Evolutionary conservation across 2,113 vertebrate species (phyloP), one percentile per base, ranked within the genome.

Genomic region (Myiagra hebetior): DNA sequence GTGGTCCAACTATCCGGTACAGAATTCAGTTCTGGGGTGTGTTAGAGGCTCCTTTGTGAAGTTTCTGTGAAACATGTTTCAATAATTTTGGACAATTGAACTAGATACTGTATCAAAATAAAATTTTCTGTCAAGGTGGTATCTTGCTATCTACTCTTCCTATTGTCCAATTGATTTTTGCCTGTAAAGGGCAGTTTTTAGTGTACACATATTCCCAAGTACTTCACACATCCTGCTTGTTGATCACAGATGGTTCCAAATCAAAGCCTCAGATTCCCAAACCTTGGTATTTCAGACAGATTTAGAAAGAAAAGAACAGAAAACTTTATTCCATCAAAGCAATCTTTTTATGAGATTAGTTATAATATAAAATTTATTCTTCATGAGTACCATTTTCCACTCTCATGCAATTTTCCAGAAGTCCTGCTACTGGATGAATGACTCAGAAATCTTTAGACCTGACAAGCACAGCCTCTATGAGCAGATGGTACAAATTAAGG

Each of bases 401-500:
- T 50, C n/a, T 85, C 57, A 50, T 55, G 50, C 39, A 49, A 4
- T 82, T 87, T 94, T 64, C 49, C 67, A 52, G 53, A 85, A 87
- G n/a, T 53, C 31, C 33, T 73, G 33, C 15, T 52, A 41, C 26
- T 41, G 82, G 26, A 16, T 73, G 62, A 83, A 31, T 69, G 83
- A 63, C 44, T 85, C 37, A 55, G 41, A 65, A 67, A 95, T 22
- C 21, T 82, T 63, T 57, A 65, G 60, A 62, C 53, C 42, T 39
- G 41, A 89, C 79, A 80, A 46, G 15, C 26, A 53, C 6, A 22
- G 35, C 41, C 6, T n/a, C 30, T 44, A 13, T 14, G 62, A 72
- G 75, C 89, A 94, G 62, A 76, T 93, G 87, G 65, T 60, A 79
- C 37, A 83, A 89, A 93, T 92, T 82, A 96, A 87, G 52, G 52